Evolutionary conservation across 2,113 vertebrate genomes (phyloP).

Genomic region (Gorsachius goisagi): DNA sequence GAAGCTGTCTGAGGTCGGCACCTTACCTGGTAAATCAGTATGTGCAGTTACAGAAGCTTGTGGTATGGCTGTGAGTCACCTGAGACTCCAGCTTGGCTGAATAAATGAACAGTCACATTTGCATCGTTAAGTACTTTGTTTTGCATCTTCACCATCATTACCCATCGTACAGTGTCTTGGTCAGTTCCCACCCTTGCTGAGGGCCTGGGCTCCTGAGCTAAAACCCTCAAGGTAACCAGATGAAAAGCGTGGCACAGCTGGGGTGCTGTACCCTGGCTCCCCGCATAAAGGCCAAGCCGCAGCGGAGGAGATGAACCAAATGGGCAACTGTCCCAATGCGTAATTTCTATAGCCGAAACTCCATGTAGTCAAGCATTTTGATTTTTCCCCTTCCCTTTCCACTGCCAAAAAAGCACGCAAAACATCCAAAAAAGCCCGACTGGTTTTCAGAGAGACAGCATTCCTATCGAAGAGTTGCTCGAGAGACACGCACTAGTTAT

Average conservation of each 20-base stretch:
- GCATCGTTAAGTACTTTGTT: neutral
- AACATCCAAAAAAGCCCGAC: neutral
- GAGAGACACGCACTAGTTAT: neutral
- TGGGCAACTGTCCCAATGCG: neutral
- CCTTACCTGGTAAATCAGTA: neutral
- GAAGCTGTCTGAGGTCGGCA: neutral
- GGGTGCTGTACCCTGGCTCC: neutral
- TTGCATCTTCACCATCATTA: neutral
- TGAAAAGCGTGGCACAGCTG: accelerated
- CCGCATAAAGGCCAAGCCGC: neutral
- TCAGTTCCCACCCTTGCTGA: accelerated
- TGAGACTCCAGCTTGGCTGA: neutral
- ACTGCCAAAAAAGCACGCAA: neutral
- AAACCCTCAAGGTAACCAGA: neutral
- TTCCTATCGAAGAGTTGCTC: neutral
- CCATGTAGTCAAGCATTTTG: no score
- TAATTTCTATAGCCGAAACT: neutral
- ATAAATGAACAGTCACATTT: neutral
- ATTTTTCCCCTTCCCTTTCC: neutral
- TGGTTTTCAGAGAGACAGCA: neutral
- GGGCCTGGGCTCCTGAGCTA: neutral
- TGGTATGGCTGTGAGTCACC: neutral
- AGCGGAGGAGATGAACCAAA: no score
- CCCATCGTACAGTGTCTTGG: neutral
- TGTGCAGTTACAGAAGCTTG: neutral